phyloP scores from a whole-genome alignment of 1,140 invertebrate genomes.

The Nixonia krombeini region DNA sequence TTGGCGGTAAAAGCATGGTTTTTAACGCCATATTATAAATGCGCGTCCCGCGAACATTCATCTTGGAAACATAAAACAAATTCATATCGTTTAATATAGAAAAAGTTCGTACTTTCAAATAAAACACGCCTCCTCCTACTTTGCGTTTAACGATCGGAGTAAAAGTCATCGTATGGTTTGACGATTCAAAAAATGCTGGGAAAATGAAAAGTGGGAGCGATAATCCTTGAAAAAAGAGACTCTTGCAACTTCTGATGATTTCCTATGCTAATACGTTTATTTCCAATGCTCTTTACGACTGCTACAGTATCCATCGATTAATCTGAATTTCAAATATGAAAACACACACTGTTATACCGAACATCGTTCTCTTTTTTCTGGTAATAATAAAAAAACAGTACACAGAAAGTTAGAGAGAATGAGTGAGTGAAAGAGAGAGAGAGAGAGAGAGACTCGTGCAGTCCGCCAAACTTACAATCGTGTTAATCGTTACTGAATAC shows the following conservation, averaged over 20 bases:
- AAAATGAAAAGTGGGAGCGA: too few relatives aligned
- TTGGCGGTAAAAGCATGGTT: too few relatives aligned
- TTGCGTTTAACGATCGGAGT: too few relatives aligned
- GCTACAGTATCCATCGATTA: conserved; percentile 49
- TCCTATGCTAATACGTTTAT: conserved; percentile 49
- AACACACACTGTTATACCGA: conserved; percentile 49
- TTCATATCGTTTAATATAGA: too few relatives aligned
- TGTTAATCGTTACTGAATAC: conserved; percentile 39
- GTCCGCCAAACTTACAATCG: conserved; percentile 23
- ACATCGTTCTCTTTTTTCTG: conserved; percentile 24
- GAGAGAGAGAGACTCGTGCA: not conserved
- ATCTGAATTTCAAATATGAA: conserved; percentile 46
- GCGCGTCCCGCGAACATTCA: too few relatives aligned
- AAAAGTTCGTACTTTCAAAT: too few relatives aligned
- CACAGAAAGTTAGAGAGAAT: not conserved
- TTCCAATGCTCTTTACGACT: conserved; percentile 48
- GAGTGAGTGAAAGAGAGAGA: conserved; percentile 2
- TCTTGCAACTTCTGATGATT: not conserved
- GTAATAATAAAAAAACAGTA: conserved; percentile 12
- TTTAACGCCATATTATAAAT: too few relatives aligned
- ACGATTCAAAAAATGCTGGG: too few relatives aligned
- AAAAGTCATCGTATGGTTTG: too few relatives aligned
- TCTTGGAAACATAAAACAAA: too few relatives aligned
- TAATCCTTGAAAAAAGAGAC: too few relatives aligned
- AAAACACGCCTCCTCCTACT: too few relatives aligned